Base-by-base conservation (phyloP, 2,113 vertebrate genomes). In the Rhizomys pruinosus region DNA sequence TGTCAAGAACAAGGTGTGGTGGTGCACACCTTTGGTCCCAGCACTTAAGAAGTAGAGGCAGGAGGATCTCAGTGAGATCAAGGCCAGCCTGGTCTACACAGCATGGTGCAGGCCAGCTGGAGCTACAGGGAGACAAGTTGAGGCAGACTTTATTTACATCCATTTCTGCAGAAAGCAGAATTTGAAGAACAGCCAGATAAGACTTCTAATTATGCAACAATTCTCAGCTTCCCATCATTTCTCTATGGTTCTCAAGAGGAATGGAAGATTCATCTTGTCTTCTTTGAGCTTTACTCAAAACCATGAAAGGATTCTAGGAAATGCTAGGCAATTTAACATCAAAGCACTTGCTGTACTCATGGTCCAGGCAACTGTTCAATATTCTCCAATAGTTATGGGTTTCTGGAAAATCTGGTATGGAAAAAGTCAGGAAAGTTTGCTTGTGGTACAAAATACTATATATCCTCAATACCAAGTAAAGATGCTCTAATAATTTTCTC, bases 1-100 rank as follows among this genome's bases (percentile, higher is more conserved):
- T 93, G 72, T 93, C 39, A 91, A 29, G 7, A 87, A 5, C 42
- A 84, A 94, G n/a, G n/a, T n/a, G n/a, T n/a, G 29, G 59, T 63
- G 37, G 76, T 76, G 42, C 9, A n/a, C n/a, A n/a, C n/a, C n/a
- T n/a, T n/a, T n/a, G n/a, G n/a, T n/a, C n/a, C n/a, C n/a, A n/a
- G n/a, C n/a, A n/a, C n/a, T n/a, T n/a, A n/a, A n/a, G n/a, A n/a
- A n/a, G n/a, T n/a, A n/a, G n/a, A n/a, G n/a, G n/a, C n/a, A n/a
- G n/a, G n/a, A n/a, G n/a, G n/a, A n/a, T n/a, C n/a, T n/a, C n/a
- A n/a, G n/a, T n/a, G n/a, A n/a, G n/a, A n/a, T n/a, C n/a, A n/a
- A n/a, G n/a, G n/a, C n/a, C n/a, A n/a, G n/a, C n/a, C n/a, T n/a
- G n/a, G n/a, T n/a, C n/a, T n/a, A n/a, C n/a, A n/a, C n/a, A n/a